Evolutionary conservation across 2,797 vertebrate species (phyloP), one percentile per base, ranked within the genome.

Genomic region (Buceros bicornis): DNA sequence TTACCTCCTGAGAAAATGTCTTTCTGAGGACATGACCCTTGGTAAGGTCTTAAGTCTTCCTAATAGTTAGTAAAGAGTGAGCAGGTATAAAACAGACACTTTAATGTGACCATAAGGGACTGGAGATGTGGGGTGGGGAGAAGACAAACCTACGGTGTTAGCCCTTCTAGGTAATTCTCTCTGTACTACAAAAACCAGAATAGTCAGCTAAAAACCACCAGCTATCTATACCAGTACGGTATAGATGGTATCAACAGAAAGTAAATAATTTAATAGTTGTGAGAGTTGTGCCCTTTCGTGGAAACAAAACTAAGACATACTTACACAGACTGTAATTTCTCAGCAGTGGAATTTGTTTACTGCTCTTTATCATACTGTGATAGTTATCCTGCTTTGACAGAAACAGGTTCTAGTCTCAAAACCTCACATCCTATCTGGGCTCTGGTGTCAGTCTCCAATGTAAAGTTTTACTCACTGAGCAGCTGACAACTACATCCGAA

Each of bases 381-480:
- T 70, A 66, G 48, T 65, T 90, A 87, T 43, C 78, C 22, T 26
- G 43, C 43, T 82, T 71, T 62, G 42, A 48, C 14, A 86, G 76
- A 89, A 90, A 94, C 16, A 31, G 14, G 28, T 64, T 94, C 48
- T 85, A 89, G 50, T 64, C 48, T 74, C 72, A 89, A 74, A 96
- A 83, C 50, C 50, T 89, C 67, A 74, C 3, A 3, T 89, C 67
- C 62, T 64, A 54, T 71, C 60, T 71, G 33, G 60, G 48, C 42
- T 69, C 33, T 54, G n/a, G 48, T 57, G n/a, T 67, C 53, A 87
- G 28, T 25, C 43, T 92, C 48, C 24, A n/a, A 69, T 72, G n/a
- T 0, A 0, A 77, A 77, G 45, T 53, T 81, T 50, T 64, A 92
- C 40, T 72, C 22, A 28, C 33, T 57, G 18, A 40, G 37, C 64